Evolutionary conservation across 2,888 invertebrate species (phyloP).

Genomic region (Phragmatobia fuliginosa): DNA sequence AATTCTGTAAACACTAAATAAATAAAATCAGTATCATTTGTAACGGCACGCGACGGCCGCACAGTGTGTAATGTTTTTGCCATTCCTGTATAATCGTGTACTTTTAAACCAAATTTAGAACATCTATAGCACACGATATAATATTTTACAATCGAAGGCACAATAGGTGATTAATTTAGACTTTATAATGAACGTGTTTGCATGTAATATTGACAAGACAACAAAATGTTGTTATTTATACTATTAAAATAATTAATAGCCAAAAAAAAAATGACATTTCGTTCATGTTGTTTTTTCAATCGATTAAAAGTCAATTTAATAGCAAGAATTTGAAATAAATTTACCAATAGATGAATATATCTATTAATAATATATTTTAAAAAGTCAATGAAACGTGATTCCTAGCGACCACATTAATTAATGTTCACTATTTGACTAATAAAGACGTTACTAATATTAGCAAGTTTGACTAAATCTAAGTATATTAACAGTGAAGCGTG

Average conservation of each 20-base stretch:
- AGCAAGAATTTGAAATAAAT: not conserved
- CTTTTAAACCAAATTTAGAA: not conserved
- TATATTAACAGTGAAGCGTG: conserved; percentile 36
- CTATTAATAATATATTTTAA: not conserved
- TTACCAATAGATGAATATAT: not conserved
- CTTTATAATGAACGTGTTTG: not conserved
- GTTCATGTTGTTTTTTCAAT: not conserved
- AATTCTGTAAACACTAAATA: conserved; percentile 8
- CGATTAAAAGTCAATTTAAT: not conserved
- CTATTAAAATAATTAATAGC: not conserved
- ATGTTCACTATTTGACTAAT: conserved; percentile 2
- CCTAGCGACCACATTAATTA: not conserved
- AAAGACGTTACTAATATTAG: not conserved
- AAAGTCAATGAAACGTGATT: conserved; percentile 1
- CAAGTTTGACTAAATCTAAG: conserved; percentile 31
- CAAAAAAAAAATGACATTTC: not conserved
- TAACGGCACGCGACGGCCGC: conserved; percentile 20
- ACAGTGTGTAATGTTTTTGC: not conserved
- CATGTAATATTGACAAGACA: not conserved
- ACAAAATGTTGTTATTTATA: not conserved
- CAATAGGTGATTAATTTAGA: not conserved
- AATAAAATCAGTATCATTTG: conserved; percentile 8
- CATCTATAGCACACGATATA: not conserved
- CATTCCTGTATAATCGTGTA: not conserved
- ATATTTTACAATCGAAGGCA: not conserved